Evolutionary conservation across 2,113 vertebrate species (phyloP).

Genomic region (Vulpes vulpes): DNA sequence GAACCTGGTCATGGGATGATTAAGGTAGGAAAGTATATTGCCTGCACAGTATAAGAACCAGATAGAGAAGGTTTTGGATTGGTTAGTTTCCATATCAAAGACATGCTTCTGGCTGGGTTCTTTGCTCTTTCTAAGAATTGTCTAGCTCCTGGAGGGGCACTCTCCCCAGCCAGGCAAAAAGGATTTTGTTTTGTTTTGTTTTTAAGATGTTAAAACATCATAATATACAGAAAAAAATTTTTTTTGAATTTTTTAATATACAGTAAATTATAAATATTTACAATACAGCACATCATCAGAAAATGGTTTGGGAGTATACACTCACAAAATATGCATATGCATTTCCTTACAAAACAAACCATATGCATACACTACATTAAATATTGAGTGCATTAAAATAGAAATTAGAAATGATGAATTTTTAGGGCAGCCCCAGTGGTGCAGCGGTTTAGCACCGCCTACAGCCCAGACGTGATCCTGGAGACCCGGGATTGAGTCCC

Average conservation of each 20-base stretch:
- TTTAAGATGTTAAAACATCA: not conserved
- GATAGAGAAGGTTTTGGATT: not conserved
- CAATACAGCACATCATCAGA: not conserved
- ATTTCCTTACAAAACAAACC: not conserved
- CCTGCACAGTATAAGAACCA: too few species aligned
- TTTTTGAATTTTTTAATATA: too few species aligned
- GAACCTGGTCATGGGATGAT: not conserved
- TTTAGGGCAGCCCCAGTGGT: not conserved
- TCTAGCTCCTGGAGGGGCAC: not conserved
- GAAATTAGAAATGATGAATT: slow-evolving; percentile 18
- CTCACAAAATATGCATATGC: not conserved
- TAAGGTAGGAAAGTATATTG: not conserved
- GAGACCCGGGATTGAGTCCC: too few species aligned
- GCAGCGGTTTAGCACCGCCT: too few species aligned
- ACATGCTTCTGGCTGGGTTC: too few species aligned
- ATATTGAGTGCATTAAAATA: not conserved
- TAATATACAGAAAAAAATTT: not conserved
- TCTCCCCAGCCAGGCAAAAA: not conserved
- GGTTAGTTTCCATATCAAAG: not conserved
- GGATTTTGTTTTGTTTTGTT: not conserved
- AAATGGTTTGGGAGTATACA: not conserved
- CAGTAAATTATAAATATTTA: not conserved
- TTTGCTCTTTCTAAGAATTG: not conserved
- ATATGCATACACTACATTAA: not conserved
- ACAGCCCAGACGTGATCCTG: too few species aligned